Percentiles rank a stretch among this genome's conserved stretches.
phyloP scores from a whole-genome alignment of 2,113 vertebrate genomes.

The Elephantulus edwardii region DNA sequence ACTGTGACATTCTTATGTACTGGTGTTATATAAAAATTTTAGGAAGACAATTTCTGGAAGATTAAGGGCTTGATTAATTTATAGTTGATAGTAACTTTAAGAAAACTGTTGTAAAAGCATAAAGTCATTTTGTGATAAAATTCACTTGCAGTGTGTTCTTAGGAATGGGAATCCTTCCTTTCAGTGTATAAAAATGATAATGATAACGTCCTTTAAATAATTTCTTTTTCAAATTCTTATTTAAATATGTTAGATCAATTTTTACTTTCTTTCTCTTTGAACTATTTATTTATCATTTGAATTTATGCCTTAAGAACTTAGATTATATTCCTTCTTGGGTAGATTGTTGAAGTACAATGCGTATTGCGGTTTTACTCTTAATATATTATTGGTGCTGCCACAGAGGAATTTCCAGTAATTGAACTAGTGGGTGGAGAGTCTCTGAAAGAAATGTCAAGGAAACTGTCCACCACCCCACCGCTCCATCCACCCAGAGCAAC shows the following conservation, averaged over 20 bases:
- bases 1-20: slow-evolving; percentile 59
- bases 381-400: slow-evolving; percentile 42
- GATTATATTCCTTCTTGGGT: slow-evolving; percentile 54
- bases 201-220: slow-evolving; percentile 49
- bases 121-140: slow-evolving; percentile 61
- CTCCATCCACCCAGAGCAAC: neutral
- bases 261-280: slow-evolving; percentile 57
- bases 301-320: slow-evolving; percentile 47
- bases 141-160: slow-evolving; percentile 39
- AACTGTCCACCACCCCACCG: neutral
- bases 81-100: slow-evolving; percentile 54
- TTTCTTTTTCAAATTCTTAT: slow-evolving; percentile 62
- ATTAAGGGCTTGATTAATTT: slow-evolving; percentile 55
- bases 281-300: slow-evolving; percentile 57
- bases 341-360: slow-evolving; percentile 56
- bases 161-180: slow-evolving; percentile 56
- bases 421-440: slow-evolving; percentile 26
- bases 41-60: slow-evolving; percentile 63
- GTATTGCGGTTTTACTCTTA: slow-evolving; percentile 47
- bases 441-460: slow-evolving; percentile 53
- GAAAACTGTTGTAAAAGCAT: slow-evolving; percentile 67
- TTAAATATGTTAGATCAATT: slow-evolving; percentile 59
- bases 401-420: slow-evolving; percentile 52
- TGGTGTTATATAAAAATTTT: slow-evolving; percentile 60
- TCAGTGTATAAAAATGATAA: slow-evolving; percentile 55